A percentile compares a stretch with the other conserved stretches of the same genome.
Conservation (phyloP, 2,888 invertebrate species). For the Pachliopta kotzebuea region DNA sequence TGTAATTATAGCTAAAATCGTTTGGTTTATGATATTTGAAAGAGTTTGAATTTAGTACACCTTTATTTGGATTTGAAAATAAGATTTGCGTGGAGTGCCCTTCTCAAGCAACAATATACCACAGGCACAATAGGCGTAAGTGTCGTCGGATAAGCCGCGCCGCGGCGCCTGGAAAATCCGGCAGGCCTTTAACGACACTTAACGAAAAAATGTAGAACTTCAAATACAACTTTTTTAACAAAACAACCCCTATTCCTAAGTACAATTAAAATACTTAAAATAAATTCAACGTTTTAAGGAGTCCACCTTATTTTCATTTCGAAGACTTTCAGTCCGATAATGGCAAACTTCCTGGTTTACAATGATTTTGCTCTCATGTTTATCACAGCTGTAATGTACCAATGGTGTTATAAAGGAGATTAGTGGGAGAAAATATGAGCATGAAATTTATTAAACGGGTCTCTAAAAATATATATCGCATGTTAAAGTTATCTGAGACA, state of each 20-base stretch:
- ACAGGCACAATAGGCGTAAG: slow-evolving; percentile 19
- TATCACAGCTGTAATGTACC: too few species aligned
- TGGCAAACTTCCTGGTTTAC: too few species aligned
- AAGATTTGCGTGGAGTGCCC: slow-evolving; percentile 23
- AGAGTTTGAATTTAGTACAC: background rate
- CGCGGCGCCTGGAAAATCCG: slow-evolving; percentile 14
- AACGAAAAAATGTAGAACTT: slow-evolving; percentile 9
- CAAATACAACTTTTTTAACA: background rate
- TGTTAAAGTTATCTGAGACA: too few species aligned
- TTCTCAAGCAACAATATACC: slow-evolving; percentile 25
- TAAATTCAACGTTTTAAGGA: too few species aligned
- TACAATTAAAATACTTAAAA: too few species aligned
- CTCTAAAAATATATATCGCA: too few species aligned
- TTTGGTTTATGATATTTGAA: background rate
- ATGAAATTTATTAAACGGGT: too few species aligned
- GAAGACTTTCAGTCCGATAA: too few species aligned
- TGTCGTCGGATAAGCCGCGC: slow-evolving; percentile 14
- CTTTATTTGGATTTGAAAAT: slow-evolving; percentile 15
- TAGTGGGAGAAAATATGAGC: too few species aligned
- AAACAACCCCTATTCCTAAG: background rate
- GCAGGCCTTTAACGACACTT: slow-evolving; percentile 23
- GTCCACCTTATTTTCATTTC: too few species aligned
- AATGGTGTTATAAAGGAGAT: too few species aligned
- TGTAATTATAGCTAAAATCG: background rate
- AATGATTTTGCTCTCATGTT: too few species aligned